phyloP scores from a whole-genome alignment of 2,888 invertebrate species.

The Formica aserva region DNA sequence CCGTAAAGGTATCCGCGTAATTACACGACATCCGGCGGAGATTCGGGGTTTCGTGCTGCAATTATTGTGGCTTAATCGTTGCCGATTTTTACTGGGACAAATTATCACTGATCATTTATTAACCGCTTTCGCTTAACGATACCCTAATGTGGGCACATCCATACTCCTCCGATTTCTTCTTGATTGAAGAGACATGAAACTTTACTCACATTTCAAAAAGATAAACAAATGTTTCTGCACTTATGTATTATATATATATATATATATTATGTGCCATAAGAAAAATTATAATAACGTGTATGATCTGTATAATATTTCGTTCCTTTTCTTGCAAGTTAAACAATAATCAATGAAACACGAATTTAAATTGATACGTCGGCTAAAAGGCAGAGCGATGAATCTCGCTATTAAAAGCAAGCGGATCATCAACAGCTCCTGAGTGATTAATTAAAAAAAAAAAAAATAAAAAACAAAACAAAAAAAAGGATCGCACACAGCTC shows the following conservation, averaged over 20 bases:
- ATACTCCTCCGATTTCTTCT: not conserved
- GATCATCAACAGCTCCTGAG: not conserved
- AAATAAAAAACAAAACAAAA: not conserved
- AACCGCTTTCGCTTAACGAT: conserved; percentile 11
- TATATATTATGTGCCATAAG: not conserved
- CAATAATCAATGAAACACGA: conserved; percentile 11
- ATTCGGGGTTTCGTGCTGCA: conserved; percentile 42
- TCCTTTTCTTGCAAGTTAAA: not conserved
- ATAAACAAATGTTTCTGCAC: not conserved
- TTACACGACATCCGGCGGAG: conserved; percentile 56
- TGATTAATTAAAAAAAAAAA: conserved; percentile 23
- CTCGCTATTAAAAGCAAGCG: conserved; percentile 14
- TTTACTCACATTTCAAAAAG: not conserved
- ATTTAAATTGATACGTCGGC: conserved; percentile 11
- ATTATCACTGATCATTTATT: conserved; percentile 23
- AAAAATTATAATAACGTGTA: not conserved
- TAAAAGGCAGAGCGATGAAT: not conserved
- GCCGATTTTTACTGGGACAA: conserved; percentile 18
- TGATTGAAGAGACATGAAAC: not conserved
- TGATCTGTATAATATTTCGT: not conserved
- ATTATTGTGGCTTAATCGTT: conserved; percentile 47
- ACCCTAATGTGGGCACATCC: not conserved
- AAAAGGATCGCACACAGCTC: not conserved
- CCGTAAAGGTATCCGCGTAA: conserved; percentile 49
- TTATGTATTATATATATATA: not conserved